phyloP scores from a whole-genome alignment of 1,140 invertebrate species.

The Mycetomoellerius zeteki region DNA sequence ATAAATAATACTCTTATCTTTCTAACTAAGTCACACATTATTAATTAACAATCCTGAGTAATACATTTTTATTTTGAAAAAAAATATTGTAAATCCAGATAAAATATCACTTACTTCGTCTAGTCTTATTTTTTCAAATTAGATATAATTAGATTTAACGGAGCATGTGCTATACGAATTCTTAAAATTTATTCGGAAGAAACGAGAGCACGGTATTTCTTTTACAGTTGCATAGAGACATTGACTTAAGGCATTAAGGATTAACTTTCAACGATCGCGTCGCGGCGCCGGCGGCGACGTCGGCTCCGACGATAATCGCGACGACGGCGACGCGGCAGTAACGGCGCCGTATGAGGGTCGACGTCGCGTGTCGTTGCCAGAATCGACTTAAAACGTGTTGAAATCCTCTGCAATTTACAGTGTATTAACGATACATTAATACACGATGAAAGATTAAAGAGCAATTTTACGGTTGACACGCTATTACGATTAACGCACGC shows the following conservation, averaged over 20 bases:
- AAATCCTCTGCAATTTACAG: background rate
- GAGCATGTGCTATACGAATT: background rate
- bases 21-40: background rate
- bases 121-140: background rate
- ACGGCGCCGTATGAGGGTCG: slow-evolving; percentile 29
- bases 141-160: background rate
- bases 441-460: background rate
- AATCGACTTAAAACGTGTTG: background rate
- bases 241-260: slow-evolving; percentile 51
- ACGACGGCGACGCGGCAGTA: slow-evolving; percentile 22
- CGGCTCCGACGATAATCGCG: slow-evolving; percentile 27
- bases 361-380: slow-evolving; percentile 35
- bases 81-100: background rate
- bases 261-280: slow-evolving; percentile 53
- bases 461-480: background rate
- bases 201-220: background rate
- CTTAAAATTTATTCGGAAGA: background rate
- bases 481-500: background rate
- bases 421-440: background rate
- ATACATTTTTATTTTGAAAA: background rate
- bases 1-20: background rate
- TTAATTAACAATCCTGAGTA: background rate
- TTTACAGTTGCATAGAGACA: slow-evolving; percentile 25
- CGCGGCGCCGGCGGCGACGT: slow-evolving; percentile 28
- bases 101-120: background rate